Conservation (phyloP, 2,888 invertebrate species). For the Athalia rosae region DNA sequence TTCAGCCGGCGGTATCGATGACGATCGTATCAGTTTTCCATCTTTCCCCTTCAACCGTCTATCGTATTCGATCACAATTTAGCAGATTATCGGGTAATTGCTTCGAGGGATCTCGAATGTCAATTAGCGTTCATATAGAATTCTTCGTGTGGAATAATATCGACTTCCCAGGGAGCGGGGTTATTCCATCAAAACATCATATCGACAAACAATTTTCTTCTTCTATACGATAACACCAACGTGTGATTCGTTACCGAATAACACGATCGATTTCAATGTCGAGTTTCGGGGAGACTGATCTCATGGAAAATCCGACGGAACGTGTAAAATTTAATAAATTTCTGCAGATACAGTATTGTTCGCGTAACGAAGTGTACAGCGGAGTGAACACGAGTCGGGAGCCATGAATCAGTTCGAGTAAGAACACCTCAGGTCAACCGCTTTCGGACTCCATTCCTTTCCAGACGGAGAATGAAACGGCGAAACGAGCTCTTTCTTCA, state of each 20-base stretch:
- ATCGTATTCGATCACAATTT: background rate
- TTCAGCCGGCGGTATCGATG: background rate
- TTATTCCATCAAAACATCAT: too few relatives aligned
- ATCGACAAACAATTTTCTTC: background rate
- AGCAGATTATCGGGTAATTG: constrained; percentile 6
- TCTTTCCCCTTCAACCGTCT: background rate
- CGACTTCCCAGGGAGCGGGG: too few relatives aligned
- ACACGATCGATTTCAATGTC: too few relatives aligned
- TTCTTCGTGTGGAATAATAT: background rate
- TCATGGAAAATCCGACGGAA: background rate
- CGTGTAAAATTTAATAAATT: constrained; percentile 3
- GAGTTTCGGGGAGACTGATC: background rate
- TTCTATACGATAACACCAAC: too few relatives aligned
- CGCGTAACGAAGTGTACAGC: constrained; percentile 5
- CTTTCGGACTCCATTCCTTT: constrained; percentile 32
- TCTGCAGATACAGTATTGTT: background rate
- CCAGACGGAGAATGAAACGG: background rate
- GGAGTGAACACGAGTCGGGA: constrained; percentile 33
- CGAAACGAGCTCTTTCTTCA: background rate
- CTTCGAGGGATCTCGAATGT: constrained; percentile 9
- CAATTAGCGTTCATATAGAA: constrained; percentile 11
- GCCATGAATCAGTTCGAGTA: constrained; percentile 23
- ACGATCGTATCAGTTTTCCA: background rate
- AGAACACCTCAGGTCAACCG: constrained; percentile 33
- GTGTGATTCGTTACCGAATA: too few relatives aligned